phyloP scores from a whole-genome alignment of 2,797 vertebrate genomes.

The Pseudochirops cupreus region DNA sequence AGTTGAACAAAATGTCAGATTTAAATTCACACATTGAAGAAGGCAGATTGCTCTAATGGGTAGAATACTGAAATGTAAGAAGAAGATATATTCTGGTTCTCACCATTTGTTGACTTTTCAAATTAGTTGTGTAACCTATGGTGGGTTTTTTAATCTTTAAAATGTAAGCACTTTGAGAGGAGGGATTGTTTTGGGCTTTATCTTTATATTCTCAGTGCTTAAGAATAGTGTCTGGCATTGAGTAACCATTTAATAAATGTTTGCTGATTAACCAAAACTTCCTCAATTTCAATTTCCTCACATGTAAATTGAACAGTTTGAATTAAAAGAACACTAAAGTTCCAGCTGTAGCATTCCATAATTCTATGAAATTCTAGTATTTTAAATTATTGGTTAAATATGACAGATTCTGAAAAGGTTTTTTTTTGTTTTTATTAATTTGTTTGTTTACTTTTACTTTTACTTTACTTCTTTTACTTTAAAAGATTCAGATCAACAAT shows the following conservation, averaged over 20 bases:
- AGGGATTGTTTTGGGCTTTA: neutral
- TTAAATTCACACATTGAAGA: too few species aligned
- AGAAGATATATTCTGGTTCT: neutral
- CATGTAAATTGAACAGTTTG: neutral
- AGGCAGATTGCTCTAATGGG: too few species aligned
- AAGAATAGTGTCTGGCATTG: neutral
- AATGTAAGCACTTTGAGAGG: neutral
- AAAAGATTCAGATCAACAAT: too few species aligned
- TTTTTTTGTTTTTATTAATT: too few species aligned
- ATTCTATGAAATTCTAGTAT: neutral
- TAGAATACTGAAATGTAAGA: too few species aligned
- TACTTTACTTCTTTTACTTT: too few species aligned
- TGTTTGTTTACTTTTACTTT: too few species aligned
- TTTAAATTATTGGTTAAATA: neutral
- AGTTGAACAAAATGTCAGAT: too few species aligned
- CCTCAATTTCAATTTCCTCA: neutral
- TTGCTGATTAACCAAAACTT: too few species aligned
- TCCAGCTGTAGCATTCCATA: neutral
- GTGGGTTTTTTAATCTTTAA: neutral
- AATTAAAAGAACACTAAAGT: neutral
- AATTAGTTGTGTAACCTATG: neutral
- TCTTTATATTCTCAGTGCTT: neutral
- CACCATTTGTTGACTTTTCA: neutral
- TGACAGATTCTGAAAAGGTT: too few species aligned
- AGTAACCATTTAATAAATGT: too few species aligned